Percentiles rank a stretch among this genome's conserved stretches.
Evolutionary conservation across 2,797 vertebrate species (phyloP).

Genomic region (Somateria mollissima): DNA sequence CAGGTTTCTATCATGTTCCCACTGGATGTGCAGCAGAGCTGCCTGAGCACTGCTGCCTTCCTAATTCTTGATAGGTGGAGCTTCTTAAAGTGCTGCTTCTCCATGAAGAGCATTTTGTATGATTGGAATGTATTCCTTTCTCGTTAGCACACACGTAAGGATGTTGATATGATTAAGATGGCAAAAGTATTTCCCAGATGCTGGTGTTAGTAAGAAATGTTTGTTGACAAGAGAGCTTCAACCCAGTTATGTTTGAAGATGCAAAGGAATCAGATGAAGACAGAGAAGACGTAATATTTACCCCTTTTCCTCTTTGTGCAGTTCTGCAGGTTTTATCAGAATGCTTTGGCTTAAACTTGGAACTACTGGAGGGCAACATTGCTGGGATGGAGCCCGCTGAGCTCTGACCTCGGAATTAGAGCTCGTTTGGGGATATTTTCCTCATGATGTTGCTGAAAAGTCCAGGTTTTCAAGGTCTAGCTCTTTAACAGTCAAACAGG

Average conservation of each 20-base stretch:
- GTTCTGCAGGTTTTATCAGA: not conserved
- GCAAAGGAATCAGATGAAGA: not conserved
- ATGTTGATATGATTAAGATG: not conserved
- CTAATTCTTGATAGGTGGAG: not conserved
- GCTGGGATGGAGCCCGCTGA: not conserved
- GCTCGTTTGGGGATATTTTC: not conserved
- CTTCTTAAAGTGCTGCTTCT: not conserved
- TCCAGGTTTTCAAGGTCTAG: not conserved
- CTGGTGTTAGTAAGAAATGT: not conserved
- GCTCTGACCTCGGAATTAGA: not conserved
- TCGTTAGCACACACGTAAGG: not conserved
- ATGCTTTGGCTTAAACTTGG: not conserved
- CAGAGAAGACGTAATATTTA: not conserved
- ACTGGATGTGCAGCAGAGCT: not conserved
- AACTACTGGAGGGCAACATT: not conserved
- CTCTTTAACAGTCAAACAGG: not conserved
- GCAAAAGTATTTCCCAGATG: not conserved
- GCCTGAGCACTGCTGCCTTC: not conserved
- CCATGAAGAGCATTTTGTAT: not conserved
- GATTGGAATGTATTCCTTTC: not conserved
- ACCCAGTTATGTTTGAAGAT: not conserved
- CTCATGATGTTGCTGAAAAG: not conserved
- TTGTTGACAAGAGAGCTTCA: not conserved
- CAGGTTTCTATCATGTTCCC: not conserved
- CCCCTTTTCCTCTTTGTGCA: not conserved